phyloP scores from a whole-genome alignment of 2,113 vertebrate genomes.

The Grus americana region DNA sequence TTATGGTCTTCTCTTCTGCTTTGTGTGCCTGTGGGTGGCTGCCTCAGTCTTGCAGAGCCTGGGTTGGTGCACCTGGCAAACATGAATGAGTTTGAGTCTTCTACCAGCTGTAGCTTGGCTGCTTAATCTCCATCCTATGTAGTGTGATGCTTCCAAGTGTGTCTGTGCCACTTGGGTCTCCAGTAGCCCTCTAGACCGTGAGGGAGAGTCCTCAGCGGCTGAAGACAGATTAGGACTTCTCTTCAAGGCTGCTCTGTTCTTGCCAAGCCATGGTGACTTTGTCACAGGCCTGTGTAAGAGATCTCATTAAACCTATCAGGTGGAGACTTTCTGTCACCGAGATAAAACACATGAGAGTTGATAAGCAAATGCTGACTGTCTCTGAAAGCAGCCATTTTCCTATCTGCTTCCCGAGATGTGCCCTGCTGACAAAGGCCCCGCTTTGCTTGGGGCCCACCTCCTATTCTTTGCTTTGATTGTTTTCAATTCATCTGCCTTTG shows the following conservation, averaged over 20 bases:
- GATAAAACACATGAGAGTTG: not conserved
- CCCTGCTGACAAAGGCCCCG: not conserved
- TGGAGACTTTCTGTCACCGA: not conserved
- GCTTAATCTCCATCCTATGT: not conserved
- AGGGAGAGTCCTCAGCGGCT: not conserved
- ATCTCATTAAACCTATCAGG: not conserved
- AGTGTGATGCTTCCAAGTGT: fast-evolving
- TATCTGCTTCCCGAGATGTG: not conserved
- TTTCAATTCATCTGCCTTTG: not conserved
- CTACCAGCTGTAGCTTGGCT: not conserved
- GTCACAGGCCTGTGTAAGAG: not conserved
- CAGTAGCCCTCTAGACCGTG: not conserved
- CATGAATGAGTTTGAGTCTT: not conserved
- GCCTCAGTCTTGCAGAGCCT: not conserved
- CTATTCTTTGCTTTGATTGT: not conserved
- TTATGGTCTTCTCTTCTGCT: not conserved
- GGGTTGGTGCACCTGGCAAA: not conserved
- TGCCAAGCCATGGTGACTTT: not conserved
- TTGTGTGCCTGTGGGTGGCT: not conserved
- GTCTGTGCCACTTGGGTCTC: not conserved
- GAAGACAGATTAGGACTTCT: not conserved
- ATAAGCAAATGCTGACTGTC: slow-evolving; percentile 53
- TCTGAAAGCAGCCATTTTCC: not conserved
- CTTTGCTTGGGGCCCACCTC: not conserved
- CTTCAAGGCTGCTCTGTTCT: not conserved